These are phyloP conservation scores for Drosophila parvula DNA, from an alignment of 1,140 invertebrate species.

Conservation along the genomic window DNA sequence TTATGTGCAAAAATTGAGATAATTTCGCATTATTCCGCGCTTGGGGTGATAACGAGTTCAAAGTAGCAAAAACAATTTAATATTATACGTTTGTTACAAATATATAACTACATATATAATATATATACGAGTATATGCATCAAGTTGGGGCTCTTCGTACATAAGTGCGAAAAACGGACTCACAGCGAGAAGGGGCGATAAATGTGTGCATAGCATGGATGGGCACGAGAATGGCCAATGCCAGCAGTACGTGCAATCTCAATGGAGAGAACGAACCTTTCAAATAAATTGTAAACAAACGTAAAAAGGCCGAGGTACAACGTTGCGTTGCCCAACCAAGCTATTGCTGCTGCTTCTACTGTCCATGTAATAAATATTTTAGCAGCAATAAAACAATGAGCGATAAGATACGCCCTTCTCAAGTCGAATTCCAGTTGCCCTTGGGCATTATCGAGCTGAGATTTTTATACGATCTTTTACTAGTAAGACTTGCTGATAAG, in stretches of 20 bases:
- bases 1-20: conserved; percentile 53
- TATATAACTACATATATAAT: conserved; percentile 6
- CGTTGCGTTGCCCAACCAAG: conserved; percentile 4
- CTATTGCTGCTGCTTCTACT: background rate
- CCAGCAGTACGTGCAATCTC: conserved; percentile 30
- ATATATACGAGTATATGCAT: conserved; percentile 1
- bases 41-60: conserved; percentile 74
- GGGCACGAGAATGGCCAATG: conserved; percentile 38
- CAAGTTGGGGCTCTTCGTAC: conserved; percentile 55
- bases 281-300: conserved; percentile 58
- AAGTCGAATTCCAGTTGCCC: conserved; percentile 25
- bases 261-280: conserved; percentile 57
- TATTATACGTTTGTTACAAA: conserved; percentile 40
- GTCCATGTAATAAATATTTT: conserved; percentile 50
- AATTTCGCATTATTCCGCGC: conserved; percentile 58
- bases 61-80: conserved; percentile 62
- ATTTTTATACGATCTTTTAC: conserved; percentile 6
- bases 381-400: conserved; percentile 30
- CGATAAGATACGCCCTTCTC: conserved; percentile 18
- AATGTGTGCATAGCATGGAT: conserved; percentile 25
- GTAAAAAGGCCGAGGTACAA: conserved; percentile 22
- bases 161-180: conserved; percentile 62
- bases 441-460: conserved; percentile 24
- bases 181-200: conserved; percentile 43
- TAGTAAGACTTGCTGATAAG: background rate